Conservation (phyloP, 1,140 invertebrate genomes). For the Dendroctonus valens region DNA sequence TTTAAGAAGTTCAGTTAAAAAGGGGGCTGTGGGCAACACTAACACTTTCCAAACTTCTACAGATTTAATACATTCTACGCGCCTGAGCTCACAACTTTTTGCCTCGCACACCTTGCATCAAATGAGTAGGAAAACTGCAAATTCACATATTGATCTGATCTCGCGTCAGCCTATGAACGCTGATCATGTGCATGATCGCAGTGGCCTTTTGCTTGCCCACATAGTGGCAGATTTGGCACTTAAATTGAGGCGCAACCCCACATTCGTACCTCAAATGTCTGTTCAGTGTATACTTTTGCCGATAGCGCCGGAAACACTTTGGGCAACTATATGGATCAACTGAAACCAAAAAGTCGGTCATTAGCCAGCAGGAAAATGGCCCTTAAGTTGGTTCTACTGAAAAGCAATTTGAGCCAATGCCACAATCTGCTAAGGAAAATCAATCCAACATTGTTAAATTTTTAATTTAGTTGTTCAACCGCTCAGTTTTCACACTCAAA, state of each 20-base stretch:
- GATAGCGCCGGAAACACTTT: conserved; percentile 22
- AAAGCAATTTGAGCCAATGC: not conserved
- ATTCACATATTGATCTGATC: conserved; percentile 17
- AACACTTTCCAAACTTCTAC: not conserved
- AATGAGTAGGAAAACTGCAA: not conserved
- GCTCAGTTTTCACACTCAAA: too few relatives aligned
- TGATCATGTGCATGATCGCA: conserved; percentile 42
- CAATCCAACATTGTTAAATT: not conserved
- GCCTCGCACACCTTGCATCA: not conserved
- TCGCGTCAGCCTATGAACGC: conserved; percentile 31
- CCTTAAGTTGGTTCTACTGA: too few relatives aligned
- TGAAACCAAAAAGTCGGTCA: not conserved
- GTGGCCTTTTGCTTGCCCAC: conserved; percentile 44
- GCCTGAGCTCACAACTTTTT: not conserved
- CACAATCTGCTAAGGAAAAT: not conserved
- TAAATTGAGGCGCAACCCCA: conserved; percentile 50
- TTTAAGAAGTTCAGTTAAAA: not conserved
- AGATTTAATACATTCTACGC: not conserved
- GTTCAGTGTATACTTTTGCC: conserved; percentile 49
- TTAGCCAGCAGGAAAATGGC: too few relatives aligned
- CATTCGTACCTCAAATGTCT: conserved; percentile 57
- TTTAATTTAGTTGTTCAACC: too few relatives aligned
- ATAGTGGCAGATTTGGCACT: conserved; percentile 51
- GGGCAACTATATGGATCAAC: conserved; percentile 13
- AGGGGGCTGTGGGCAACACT: not conserved